A percentile compares a stretch with the other conserved stretches of the same genome.
phyloP scores from a whole-genome alignment of 37 sponge, comb jelly and placozoan species.

The Hexactinellida sp. region DNA sequence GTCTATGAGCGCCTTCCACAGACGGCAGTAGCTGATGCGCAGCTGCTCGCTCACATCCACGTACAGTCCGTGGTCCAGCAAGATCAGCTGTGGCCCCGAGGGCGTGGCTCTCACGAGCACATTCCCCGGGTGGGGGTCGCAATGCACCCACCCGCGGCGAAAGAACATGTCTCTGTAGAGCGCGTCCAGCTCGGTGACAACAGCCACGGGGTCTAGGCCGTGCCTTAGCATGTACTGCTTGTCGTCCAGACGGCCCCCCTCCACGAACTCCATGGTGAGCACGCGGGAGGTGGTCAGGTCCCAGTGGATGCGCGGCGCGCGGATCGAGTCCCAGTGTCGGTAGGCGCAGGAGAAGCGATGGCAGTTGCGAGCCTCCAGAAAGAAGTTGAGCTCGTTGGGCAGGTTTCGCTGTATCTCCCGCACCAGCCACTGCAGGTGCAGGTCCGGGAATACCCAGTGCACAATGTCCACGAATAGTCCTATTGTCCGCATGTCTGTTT shows the following conservation, averaged over 20 bases:
- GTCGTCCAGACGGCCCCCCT: conserved; percentile 68
- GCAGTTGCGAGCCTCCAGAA: conserved; percentile 62
- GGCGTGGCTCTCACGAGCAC: conserved; percentile 43
- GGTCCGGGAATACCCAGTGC: conserved; percentile 53
- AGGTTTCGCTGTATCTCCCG: conserved; percentile 56
- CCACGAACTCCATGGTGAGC: conserved; percentile 77
- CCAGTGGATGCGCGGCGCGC: conserved; percentile 70
- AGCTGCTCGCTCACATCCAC: conserved; percentile 49
- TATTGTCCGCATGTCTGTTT: conserved; percentile 60
- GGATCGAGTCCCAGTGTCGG: conserved; percentile 26
- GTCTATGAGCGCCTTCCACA: conserved; percentile 72
- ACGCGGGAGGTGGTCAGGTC: conserved; percentile 60
- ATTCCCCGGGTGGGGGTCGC: conserved; percentile 96
- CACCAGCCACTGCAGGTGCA: conserved; percentile 78
- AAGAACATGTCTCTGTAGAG: conserved; percentile 93
- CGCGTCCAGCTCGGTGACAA: conserved; percentile 38
- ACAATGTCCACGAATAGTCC: conserved; percentile 62
- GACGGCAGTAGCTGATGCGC: conserved; percentile 69
- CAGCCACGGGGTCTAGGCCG: background rate
- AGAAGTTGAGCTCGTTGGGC: conserved; percentile 75
- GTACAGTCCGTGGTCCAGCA: conserved; percentile 83
- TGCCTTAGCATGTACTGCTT: conserved; percentile 41
- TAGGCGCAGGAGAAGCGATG: conserved; percentile 57
- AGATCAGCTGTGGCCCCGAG: conserved; percentile 39
- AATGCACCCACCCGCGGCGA: conserved; percentile 70